Evolutionary conservation across 2,113 vertebrate species (phyloP).

Genomic region (Vulpes lagopus): DNA sequence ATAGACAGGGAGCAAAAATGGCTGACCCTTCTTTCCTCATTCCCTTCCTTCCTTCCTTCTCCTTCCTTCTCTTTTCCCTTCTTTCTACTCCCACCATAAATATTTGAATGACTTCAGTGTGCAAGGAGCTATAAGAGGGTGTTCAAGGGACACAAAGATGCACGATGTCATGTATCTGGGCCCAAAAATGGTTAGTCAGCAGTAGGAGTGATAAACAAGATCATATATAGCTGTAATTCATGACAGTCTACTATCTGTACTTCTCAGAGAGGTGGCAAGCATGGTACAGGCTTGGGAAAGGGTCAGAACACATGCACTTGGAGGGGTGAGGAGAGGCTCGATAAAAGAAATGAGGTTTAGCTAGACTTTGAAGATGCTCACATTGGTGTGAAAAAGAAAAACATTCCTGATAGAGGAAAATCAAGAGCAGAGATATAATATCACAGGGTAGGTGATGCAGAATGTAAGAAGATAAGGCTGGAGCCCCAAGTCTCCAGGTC

Average conservation of each 20-base stretch:
- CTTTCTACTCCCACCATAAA: not conserved
- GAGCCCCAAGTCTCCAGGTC: not conserved
- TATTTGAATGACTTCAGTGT: not conserved
- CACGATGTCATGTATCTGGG: not conserved
- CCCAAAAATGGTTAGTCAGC: not conserved
- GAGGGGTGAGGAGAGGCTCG: not conserved
- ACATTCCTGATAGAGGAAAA: not conserved
- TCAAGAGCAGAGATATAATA: not conserved
- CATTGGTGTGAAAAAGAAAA: not conserved
- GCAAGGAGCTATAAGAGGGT: not conserved
- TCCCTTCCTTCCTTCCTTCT: not conserved
- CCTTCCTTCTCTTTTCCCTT: not conserved
- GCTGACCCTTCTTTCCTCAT: not conserved
- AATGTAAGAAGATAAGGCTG: not conserved
- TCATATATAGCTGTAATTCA: not conserved
- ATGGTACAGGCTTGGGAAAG: not conserved
- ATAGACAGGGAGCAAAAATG: not conserved
- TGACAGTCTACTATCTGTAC: not conserved
- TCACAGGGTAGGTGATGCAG: not conserved
- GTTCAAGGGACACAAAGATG: not conserved
- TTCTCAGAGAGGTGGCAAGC: conserved; percentile 5
- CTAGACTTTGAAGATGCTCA: conserved; percentile 26
- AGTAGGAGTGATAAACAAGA: not conserved
- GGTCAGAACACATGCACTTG: not conserved
- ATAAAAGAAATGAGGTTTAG: not conserved